Percentiles rank a stretch among this genome's conserved stretches.
phyloP scores from a whole-genome alignment of 1,140 invertebrate genomes.

The Agrypnia vestita region DNA sequence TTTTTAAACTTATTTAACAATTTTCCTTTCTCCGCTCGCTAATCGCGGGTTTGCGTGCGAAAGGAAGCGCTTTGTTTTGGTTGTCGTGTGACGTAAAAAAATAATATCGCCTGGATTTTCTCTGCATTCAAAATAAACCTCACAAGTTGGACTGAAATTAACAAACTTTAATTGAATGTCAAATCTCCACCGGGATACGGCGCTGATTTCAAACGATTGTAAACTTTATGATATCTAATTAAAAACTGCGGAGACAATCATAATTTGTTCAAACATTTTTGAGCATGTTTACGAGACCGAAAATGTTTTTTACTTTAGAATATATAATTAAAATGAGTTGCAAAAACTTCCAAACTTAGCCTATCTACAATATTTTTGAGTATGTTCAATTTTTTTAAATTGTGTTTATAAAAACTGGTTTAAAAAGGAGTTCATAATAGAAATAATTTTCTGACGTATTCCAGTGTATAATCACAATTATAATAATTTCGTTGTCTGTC shows the following conservation, averaged over 20 bases:
- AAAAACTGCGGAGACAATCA: background rate
- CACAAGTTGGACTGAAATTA: constrained; percentile 19
- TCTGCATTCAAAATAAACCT: constrained; percentile 10
- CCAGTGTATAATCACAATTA: too few species aligned
- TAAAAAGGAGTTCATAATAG: too few species aligned
- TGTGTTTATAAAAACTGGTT: too few species aligned
- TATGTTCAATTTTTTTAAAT: too few species aligned
- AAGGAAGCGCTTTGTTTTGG: constrained; percentile 15
- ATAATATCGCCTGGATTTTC: background rate
- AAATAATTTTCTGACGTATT: too few species aligned
- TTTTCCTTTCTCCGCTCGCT: constrained; percentile 15
- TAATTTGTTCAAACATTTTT: too few species aligned
- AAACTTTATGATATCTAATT: constrained; percentile 24
- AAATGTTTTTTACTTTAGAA: too few species aligned
- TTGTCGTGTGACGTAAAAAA: constrained; percentile 19
- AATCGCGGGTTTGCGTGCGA: constrained; percentile 22
- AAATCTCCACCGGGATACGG: background rate
- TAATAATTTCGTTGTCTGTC: too few species aligned
- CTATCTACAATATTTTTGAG: too few species aligned
- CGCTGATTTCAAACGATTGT: constrained; percentile 15
- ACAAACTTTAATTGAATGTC: constrained; percentile 39
- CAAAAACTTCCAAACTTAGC: too few species aligned
- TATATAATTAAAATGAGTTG: too few species aligned
- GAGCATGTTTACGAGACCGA: too few species aligned
- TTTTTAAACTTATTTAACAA: constrained; percentile 2